Base-by-base conservation (phyloP, 1,140 invertebrate species). In the Brachionus sp. region DNA sequence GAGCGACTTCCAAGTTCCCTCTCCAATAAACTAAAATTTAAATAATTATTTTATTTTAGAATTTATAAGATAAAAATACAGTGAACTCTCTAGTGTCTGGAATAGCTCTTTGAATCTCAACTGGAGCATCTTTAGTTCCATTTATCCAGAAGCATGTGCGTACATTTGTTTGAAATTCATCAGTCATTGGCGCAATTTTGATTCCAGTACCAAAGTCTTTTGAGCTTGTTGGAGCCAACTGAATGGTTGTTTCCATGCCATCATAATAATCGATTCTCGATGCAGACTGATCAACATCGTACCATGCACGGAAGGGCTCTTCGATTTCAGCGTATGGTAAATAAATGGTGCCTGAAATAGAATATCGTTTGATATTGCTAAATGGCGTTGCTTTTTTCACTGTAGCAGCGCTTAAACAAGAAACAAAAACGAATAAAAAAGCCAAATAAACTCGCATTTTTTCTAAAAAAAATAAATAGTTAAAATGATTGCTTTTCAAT, bases 201-300 rank as follows among this genome's bases (percentile, higher is more conserved):
- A 95, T 90, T 84, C 92, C 92, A 0, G 91, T 91, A 4, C 95
- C 95, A 89, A 90, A 94, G 12, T 95, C 29, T 29, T n/a, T 50
- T 25, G 46, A 68, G 23, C 5, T 44, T 19, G 66, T 35, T 68
- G 66, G 23, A 12, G 44, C 82, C 39, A 64, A 16, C 37, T 77
- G 64, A 57, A 66, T 44, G 12, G 78, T 68, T 2, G n/a, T 78
- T 37, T 46, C 35, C 75, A 70, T 62, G 92, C 94, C 94, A 85
- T 94, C 94, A 90, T 98, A 98, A 86, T 97, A 98, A 89, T 98
- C 95, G 84, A 98, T 95, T 83, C 96, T 91, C 73, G 94, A 96
- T 66, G 90, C 91, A 82, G 92, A 92, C 84, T 91, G 91, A 12
- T 90, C 89, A 4, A 88, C 90, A 90, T 97, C 94, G 85, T 90